These are phyloP conservation scores for Nebria salina DNA, from an alignment of 2,888 invertebrate genomes.

Conservation along the genomic window DNA sequence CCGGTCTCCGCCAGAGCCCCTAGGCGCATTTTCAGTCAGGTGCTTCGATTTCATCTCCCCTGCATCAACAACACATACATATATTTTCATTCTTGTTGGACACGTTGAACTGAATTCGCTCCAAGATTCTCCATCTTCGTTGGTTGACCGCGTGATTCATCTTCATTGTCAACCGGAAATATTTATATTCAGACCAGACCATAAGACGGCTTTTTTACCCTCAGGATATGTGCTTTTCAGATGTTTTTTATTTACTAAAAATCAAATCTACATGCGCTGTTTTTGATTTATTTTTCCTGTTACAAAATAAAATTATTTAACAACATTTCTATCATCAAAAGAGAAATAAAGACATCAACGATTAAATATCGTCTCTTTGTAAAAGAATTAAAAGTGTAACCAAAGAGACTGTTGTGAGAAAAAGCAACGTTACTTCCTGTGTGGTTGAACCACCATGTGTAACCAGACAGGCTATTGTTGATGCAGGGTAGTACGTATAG, in stretches of 20 bases:
- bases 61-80: not conserved
- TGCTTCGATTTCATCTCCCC: not conserved
- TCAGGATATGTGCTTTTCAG: slow-evolving; percentile 3
- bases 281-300: too few species aligned
- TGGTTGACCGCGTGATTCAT: slow-evolving; percentile 13
- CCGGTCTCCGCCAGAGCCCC: not conserved
- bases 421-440: not conserved
- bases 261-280: not conserved
- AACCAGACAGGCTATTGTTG: not conserved
- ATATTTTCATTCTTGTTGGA: not conserved
- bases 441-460: slow-evolving; percentile 11
- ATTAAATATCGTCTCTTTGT: too few species aligned
- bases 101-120: not conserved
- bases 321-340: too few species aligned
- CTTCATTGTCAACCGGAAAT: slow-evolving; percentile 27
- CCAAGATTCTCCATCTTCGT: not conserved
- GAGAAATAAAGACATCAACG: too few species aligned
- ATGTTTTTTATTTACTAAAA: not conserved
- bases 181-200: slow-evolving; percentile 25
- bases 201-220: slow-evolving; percentile 2
- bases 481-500: slow-evolving; percentile 3
- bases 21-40: slow-evolving; percentile 12
- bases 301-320: too few species aligned
- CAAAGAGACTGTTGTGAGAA: not conserved
- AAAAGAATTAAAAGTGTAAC: not conserved